These are phyloP conservation scores for Phalloptychus januarius DNA, from an alignment of 2,797 vertebrate genomes.

Conservation along the genomic window DNA sequence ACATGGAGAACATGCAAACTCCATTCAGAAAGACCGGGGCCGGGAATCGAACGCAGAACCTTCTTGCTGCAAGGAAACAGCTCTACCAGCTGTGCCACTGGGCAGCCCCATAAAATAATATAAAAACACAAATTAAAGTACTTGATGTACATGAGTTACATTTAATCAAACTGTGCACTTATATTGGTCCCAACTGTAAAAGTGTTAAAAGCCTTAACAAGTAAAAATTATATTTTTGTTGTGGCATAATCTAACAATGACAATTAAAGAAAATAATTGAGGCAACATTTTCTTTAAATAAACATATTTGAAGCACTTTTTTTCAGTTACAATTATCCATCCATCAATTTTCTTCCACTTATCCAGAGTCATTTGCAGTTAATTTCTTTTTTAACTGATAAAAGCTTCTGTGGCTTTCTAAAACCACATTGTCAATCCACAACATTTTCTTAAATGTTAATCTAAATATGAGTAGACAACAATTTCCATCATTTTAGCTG, in stretches of 20 bases:
- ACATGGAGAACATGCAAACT: too few relatives aligned
- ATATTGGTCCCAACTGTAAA: not conserved
- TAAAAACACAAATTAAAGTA: accelerated
- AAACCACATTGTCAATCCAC: not conserved
- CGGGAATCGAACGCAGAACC: too few relatives aligned
- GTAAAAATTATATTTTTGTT: not conserved
- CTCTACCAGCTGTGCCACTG: too few relatives aligned
- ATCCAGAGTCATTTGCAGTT: not conserved
- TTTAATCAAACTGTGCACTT: not conserved
- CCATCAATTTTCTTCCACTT: too few relatives aligned
- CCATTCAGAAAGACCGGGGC: too few relatives aligned
- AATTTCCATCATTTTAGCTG: not conserved
- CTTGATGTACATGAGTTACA: constrained; percentile 1
- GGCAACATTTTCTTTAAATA: not conserved
- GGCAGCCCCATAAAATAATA: too few relatives aligned
- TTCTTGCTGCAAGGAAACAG: too few relatives aligned
- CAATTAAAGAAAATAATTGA: not conserved
- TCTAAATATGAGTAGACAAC: not conserved
- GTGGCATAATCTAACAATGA: not conserved
- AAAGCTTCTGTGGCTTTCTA: not conserved
- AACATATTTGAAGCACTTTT: not conserved
- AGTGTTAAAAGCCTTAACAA: not conserved
- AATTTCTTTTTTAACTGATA: not conserved
- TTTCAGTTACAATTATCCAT: too few relatives aligned
- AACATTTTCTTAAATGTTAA: not conserved